Evolutionary conservation across 2,888 invertebrate genomes (phyloP).

Genomic region (Phalera bucephala): DNA sequence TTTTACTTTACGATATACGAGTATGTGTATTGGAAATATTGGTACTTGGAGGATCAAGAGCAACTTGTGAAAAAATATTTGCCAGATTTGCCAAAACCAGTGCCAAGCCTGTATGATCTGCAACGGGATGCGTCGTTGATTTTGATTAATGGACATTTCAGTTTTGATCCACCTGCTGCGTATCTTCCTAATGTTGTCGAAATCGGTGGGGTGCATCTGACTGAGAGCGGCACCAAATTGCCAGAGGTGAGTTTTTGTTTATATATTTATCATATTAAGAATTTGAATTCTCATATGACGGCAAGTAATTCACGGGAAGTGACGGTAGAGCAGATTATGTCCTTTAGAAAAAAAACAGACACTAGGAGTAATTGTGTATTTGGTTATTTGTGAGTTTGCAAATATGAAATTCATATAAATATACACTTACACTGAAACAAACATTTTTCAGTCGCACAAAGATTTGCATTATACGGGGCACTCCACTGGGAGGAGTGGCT

Average conservation of each 20-base stretch:
- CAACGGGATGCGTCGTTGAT: conserved; percentile 67
- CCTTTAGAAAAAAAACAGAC: too few species aligned
- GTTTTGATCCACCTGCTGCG: conserved; percentile 70
- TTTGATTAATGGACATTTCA: conserved; percentile 76
- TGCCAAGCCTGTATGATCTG: conserved; percentile 63
- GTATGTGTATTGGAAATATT: conserved; percentile 63
- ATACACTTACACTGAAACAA: too few species aligned
- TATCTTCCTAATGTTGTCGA: conserved; percentile 81
- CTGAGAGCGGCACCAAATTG: conserved; percentile 49
- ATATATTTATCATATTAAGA: too few species aligned
- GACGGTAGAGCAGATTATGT: too few species aligned
- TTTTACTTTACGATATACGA: conserved; percentile 67
- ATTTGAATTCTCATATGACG: too few species aligned
- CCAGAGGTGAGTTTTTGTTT: conserved; percentile 47
- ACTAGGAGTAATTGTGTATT: too few species aligned
- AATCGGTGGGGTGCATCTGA: conserved; percentile 81
- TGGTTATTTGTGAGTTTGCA: too few species aligned
- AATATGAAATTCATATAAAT: too few species aligned
- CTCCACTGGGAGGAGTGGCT: too few species aligned
- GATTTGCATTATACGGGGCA: too few species aligned
- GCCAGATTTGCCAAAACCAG: conserved; percentile 52
- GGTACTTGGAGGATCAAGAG: conserved; percentile 64
- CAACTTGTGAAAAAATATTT: conserved; percentile 59
- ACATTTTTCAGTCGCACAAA: too few species aligned
- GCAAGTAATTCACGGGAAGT: too few species aligned